phyloP scores from a whole-genome alignment of 2,888 invertebrate species.

The Iselma pallidipennis region DNA sequence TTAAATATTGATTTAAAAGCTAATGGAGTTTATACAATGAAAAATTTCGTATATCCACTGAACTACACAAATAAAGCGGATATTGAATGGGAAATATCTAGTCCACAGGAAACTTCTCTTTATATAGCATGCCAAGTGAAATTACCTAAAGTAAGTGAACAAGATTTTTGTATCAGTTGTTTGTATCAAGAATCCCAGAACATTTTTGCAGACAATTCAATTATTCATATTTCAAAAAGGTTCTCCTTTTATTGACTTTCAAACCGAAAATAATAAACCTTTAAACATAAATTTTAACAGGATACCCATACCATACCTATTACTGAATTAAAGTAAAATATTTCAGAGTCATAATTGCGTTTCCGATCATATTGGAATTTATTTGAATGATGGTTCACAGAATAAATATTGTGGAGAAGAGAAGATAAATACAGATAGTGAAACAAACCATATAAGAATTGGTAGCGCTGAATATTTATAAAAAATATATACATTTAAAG shows the following conservation, averaged over 20 bases:
- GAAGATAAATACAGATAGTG: neutral
- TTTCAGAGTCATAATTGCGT: neutral
- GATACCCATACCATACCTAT: too few species aligned
- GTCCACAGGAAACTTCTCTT: neutral
- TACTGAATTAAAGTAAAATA: neutral
- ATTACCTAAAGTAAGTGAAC: neutral
- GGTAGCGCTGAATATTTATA: slow-evolving; percentile 9
- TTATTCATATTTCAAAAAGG: too few species aligned
- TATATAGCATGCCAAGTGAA: neutral
- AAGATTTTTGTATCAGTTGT: too few species aligned
- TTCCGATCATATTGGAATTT: neutral
- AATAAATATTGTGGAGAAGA: neutral
- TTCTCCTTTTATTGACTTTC: too few species aligned
- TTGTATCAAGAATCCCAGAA: too few species aligned
- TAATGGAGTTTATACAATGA: neutral
- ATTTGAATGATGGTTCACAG: neutral
- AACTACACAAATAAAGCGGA: neutral
- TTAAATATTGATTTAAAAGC: neutral
- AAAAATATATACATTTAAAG: slow-evolving; percentile 18
- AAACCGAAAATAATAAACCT: too few species aligned
- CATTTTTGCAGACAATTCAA: too few species aligned
- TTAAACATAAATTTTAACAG: too few species aligned
- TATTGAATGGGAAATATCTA: neutral
- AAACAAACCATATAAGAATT: neutral
- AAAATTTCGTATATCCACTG: neutral